These are phyloP conservation scores for Apodemus speciosus DNA, from an alignment of 2,113 vertebrate species.

Conservation along the genomic window DNA sequence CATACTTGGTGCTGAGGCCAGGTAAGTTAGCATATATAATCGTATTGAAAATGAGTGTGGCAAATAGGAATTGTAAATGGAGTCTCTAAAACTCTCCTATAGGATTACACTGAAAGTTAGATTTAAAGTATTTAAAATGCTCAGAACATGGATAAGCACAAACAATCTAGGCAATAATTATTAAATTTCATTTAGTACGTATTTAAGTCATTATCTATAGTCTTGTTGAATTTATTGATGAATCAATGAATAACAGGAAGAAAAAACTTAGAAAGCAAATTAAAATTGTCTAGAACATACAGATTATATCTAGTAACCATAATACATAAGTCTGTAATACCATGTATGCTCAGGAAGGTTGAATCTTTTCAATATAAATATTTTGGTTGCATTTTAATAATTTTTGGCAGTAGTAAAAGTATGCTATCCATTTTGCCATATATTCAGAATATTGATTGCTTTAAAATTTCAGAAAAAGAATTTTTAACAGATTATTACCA, in stretches of 20 bases:
- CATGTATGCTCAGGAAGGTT: constrained; percentile 9
- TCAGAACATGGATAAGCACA: not conserved
- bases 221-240: not conserved
- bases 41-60: not conserved
- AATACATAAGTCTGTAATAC: not conserved
- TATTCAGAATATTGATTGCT: not conserved
- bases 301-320: not conserved
- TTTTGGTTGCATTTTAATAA: not conserved
- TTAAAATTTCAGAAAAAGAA: not conserved
- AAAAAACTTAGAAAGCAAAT: constrained; percentile 20
- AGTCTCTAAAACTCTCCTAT: constrained; percentile 20
- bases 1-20: not conserved
- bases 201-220: constrained; percentile 11
- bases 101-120: not conserved
- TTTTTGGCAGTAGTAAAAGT: too few relatives aligned
- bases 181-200: constrained; percentile 50
- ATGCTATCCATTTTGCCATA: not conserved
- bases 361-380: not conserved
- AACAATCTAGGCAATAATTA: constrained; percentile 24
- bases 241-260: constrained; percentile 34
- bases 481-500: not conserved
- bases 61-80: not conserved
- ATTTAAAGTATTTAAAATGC: constrained; percentile 18
- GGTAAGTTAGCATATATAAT: not conserved
- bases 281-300: not conserved